phyloP scores from a whole-genome alignment of 2,888 invertebrate genomes.

The Encarsia formosa region DNA sequence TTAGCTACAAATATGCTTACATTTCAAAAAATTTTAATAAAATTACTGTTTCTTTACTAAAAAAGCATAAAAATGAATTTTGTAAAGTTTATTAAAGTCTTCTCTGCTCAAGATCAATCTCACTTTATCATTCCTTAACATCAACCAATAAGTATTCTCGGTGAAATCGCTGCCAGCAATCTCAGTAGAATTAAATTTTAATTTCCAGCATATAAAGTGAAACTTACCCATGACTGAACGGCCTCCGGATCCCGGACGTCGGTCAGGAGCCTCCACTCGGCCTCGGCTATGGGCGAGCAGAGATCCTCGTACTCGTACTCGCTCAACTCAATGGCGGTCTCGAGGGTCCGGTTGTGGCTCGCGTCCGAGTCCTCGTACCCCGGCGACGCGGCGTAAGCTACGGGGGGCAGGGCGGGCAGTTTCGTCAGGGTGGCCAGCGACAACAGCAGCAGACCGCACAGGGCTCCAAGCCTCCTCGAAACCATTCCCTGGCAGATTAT shows the following conservation, averaged over 20 bases:
- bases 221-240: conserved; percentile 37
- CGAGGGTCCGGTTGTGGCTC: conserved; percentile 2
- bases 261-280: conserved; percentile 39
- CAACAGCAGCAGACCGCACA: conserved; percentile 26
- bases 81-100: no score
- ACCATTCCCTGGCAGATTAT: conserved; percentile 31
- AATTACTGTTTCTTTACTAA: no score
- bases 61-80: no score
- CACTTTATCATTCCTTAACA: no score
- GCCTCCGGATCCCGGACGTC: conserved; percentile 32
- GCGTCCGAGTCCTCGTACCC: neutral
- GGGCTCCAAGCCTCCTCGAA: conserved; percentile 31
- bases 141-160: no score
- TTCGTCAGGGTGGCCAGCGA: no score
- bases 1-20: no score
- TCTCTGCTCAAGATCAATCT: no score
- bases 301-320: conserved; percentile 41
- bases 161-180: no score
- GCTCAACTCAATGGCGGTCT: conserved; percentile 31
- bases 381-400: neutral
- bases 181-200: neutral
- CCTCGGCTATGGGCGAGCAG: conserved; percentile 35
- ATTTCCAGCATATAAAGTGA: neutral
- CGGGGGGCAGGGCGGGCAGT: neutral
- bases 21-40: no score